Base-by-base conservation (phyloP, 2,113 vertebrate species). In the Psammodynastes pulverulentus region DNA sequence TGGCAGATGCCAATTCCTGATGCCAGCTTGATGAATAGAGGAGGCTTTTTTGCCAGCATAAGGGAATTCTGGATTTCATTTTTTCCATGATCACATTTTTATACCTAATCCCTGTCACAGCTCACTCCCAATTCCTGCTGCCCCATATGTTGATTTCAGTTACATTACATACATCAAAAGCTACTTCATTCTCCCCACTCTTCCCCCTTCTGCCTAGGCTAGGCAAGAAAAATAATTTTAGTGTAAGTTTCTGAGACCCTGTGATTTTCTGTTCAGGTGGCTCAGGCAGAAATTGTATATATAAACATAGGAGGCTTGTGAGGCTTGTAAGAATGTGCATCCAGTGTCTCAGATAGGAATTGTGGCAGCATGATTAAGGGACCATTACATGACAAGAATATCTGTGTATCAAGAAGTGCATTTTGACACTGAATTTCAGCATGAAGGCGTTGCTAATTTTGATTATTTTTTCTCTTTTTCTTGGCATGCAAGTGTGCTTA, bases 91-190 rank as follows among this genome's bases (percentile, higher is more conserved):
- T 62, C 72, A 89, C 43, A 62, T 56, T 45, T 48, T 24, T 86
- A 62, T 51, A 29, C 72, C 23, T 85, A 19, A 26, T 29, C 4
- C 19, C 49, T 26, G 3, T 46, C 52, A 17, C n/a, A 24, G 52
- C 51, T 92, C 67, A 54, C 26, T 45, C 62, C 26, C 8, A 10
- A 15, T 13, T 29, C 8, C 58, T 53, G 48, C 90, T 56, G 6
- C 88, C 34, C 85, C 89, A 58, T 91, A 86, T 94, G 85, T n/a
- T 91, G 96, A 91, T 87, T 93, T 92, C 93, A n/a, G 7, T 54
- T 34, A 53, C 89, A 54, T 90, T 54, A 48, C 48, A 45, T 34
- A 48, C 34, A 45, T 24, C 46, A 9, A 84, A 9, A n/a, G 39
- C 24, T 62, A 7, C 23, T 23, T 85, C 58, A 46, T 85, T 49